Base-by-base conservation (phyloP, 1,140 invertebrate species). In the Oryctes rhinoceros region DNA sequence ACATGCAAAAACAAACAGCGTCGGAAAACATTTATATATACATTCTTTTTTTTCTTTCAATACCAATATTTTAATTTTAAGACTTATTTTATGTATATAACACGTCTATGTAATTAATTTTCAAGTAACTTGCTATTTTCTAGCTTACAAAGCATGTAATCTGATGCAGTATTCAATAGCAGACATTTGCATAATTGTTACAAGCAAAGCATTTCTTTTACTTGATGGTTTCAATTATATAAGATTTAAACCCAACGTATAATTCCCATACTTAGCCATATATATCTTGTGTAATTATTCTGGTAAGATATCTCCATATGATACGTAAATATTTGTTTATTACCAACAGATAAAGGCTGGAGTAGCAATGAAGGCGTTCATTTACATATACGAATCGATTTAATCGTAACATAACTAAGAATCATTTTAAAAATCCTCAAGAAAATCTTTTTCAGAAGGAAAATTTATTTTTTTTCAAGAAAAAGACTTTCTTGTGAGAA, bases 141-240 rank as follows among this genome's bases (percentile, higher is more conserved):
- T 53, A 35, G 78, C 78, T 79, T 71, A 71, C 78, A 79, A 79
- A 79, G 78, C 78, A 79, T 65, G 78, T 79, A 79, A 79, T 79
- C 39, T 37, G 67, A 79, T 71, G 30, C 78, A 79, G n/a, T 20
- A 59, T 47, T 47, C 77, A 44, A 44, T 76, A 47, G 75, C 47
- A 3, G 4, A 47, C 24, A 44, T 47, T 76, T 76, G 75, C 47
- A 76, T 47, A 76, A 47, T 76, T 47, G 47, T 39, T 76, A 49
- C 75, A 44, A 49, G 30, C 37, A 47, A 39, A 76, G 75, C 39
- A 75, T 47, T 47, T 49, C 37, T 76, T 76, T 76, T 6, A 18
- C 24, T 13, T 9, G 9, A n/a, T 35, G 2, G 9, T 35, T 35
- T 39, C 20, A 74, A 13, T 15, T 13, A 30, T 35, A n/a, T 13